Percentiles rank a stretch among this genome's conserved stretches.
phyloP scores from a whole-genome alignment of 2,888 invertebrate genomes.

The Tipula helvola region DNA sequence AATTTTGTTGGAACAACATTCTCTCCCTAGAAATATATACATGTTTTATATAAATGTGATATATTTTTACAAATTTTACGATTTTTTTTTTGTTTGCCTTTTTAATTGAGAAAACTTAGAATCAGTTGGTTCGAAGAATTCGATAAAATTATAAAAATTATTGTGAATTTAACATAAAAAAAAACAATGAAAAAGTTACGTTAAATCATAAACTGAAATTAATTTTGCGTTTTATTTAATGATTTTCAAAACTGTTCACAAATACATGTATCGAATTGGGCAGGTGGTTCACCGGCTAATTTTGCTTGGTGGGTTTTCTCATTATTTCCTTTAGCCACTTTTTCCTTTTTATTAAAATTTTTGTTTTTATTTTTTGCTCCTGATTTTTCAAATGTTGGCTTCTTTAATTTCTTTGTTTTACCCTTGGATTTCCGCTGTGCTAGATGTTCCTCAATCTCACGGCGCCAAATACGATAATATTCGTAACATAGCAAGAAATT shows the following conservation, averaged over 20 bases:
- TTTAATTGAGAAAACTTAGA: background rate
- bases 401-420: background rate
- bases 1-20: background rate
- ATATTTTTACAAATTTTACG: too few species aligned
- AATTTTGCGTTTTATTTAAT: background rate
- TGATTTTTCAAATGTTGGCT: background rate
- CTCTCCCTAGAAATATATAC: background rate
- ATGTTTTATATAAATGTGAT: background rate
- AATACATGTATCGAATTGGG: background rate
- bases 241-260: background rate
- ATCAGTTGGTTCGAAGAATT: background rate
- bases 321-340: background rate
- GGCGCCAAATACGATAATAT: background rate
- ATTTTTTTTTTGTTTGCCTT: background rate
- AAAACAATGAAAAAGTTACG: background rate
- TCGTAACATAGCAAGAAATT: slow-evolving; percentile 5
- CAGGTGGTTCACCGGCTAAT: background rate
- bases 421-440: background rate
- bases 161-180: background rate
- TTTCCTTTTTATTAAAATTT: background rate
- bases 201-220: background rate
- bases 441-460: background rate
- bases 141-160: background rate
- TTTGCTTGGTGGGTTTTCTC: background rate
- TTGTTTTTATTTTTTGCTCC: background rate